Conservation (phyloP, 2,797 vertebrate species). For the Danio choprae region DNA sequence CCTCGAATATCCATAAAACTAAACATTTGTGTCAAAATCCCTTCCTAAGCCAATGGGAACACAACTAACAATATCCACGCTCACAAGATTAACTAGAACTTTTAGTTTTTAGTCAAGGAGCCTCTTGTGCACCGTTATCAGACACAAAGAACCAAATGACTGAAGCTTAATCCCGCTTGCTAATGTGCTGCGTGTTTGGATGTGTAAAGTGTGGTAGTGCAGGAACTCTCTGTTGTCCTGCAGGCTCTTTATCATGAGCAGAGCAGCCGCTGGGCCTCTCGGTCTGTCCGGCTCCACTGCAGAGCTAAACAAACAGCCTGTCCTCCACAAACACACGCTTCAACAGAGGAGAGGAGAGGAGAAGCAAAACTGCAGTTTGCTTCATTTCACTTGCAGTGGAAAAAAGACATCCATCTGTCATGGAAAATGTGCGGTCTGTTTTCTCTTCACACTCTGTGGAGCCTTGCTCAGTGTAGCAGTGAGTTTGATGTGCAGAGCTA, state of each 20-base stretch:
- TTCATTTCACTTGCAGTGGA: conserved; percentile 21
- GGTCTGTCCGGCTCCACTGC: conserved; percentile 67
- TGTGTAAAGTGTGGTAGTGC: not conserved
- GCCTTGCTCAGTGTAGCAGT: conserved; percentile 52
- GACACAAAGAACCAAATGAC: not conserved
- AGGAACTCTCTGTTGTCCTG: not conserved
- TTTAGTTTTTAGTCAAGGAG: not conserved
- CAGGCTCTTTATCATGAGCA: conserved; percentile 41
- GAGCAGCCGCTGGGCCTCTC: conserved; percentile 56
- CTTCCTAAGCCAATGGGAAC: too few relatives aligned
- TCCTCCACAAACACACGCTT: conserved; percentile 69
- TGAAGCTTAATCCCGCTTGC: not conserved
- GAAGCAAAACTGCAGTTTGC: not conserved
- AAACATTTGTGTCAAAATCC: not conserved
- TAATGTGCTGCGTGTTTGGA: not conserved
- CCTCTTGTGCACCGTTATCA: not conserved
- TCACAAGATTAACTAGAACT: not conserved
- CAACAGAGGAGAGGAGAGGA: conserved; percentile 50
- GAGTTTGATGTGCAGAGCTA: conserved; percentile 31
- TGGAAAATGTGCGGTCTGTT: conserved; percentile 26
- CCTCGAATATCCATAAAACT: too few relatives aligned
- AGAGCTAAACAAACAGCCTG: conserved; percentile 75
- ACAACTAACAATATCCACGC: not conserved
- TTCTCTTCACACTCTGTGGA: conserved; percentile 18
- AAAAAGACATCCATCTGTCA: conserved; percentile 15